Evolutionary conservation across 2,113 vertebrate genomes (phyloP).

Genomic region (Solea solea): DNA sequence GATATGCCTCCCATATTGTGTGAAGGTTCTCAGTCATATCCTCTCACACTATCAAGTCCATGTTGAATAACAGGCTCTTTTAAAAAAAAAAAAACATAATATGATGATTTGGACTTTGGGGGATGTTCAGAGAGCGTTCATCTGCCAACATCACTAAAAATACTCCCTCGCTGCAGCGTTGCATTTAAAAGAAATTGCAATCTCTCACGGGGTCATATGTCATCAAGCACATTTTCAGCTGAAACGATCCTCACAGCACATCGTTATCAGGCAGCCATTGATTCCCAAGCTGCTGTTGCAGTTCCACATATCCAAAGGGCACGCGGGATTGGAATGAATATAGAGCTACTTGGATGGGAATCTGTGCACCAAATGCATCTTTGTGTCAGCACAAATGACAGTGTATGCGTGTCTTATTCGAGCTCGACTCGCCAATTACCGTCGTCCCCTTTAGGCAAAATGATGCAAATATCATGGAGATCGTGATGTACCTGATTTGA

Average conservation of each 20-base stretch:
- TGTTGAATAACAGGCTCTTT: slow-evolving; percentile 8
- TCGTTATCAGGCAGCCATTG: slow-evolving; percentile 47
- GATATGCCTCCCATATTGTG: neutral
- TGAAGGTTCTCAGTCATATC: too few species aligned
- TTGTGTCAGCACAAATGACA: slow-evolving; percentile 50
- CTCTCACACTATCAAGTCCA: neutral
- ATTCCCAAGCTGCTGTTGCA: slow-evolving; percentile 43
- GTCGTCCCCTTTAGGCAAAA: slow-evolving; percentile 34
- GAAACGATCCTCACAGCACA: slow-evolving; percentile 31
- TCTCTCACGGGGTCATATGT: slow-evolving; percentile 52
- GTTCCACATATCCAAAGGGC: slow-evolving; percentile 43
- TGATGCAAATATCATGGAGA: slow-evolving; percentile 16
- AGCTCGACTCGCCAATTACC: slow-evolving; percentile 35
- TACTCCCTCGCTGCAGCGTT: slow-evolving; percentile 1
- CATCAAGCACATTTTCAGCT: slow-evolving; percentile 43
- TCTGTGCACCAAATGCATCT: slow-evolving; percentile 49
- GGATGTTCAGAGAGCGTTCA: slow-evolving; percentile 4
- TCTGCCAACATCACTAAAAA: slow-evolving; percentile 19
- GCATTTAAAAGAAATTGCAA: slow-evolving; percentile 5
- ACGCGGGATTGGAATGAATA: slow-evolving; percentile 41
- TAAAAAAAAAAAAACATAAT: slow-evolving; percentile 1
- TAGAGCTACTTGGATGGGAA: slow-evolving; percentile 21
- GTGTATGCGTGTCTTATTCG: slow-evolving; percentile 5
- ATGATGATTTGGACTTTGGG: slow-evolving; percentile 18
- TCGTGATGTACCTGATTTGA: slow-evolving; percentile 42